Conservation (phyloP, 2,888 invertebrate genomes). For the Onthophagus sagittarius region DNA sequence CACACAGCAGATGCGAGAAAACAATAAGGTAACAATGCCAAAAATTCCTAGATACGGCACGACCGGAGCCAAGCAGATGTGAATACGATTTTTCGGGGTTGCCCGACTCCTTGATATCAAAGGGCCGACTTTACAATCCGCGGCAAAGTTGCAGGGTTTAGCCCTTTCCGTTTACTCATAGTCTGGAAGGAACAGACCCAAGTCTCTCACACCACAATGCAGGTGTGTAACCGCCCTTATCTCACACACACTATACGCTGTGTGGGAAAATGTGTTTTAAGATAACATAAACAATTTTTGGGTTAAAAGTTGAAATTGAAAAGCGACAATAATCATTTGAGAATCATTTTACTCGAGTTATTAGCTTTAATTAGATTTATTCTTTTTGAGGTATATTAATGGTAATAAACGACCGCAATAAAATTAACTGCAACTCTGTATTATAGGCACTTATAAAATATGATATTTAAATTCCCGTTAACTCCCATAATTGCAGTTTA, state of each 20-base stretch:
- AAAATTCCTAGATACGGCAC: conserved; percentile 8
- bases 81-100: conserved; percentile 1
- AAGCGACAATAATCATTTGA: too few species aligned
- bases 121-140: conserved; percentile 1
- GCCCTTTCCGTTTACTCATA: conserved; percentile 6
- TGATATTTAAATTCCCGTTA: neutral
- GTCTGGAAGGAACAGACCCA: conserved; percentile 4
- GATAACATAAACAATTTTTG: neutral
- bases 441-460: neutral
- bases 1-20: conserved; percentile 9
- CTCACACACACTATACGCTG: conserved; percentile 37
- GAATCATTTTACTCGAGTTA: too few species aligned
- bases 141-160: conserved; percentile 3
- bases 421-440: neutral
- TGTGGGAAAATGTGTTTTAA: conserved; percentile 40
- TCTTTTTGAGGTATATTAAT: too few species aligned
- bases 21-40: conserved; percentile 11
- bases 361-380: too few species aligned
- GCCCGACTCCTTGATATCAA: conserved; percentile 10
- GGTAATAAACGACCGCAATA: neutral
- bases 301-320: too few species aligned
- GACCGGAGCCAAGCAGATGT: neutral
- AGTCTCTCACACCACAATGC: conserved; percentile 27
- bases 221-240: conserved; percentile 43
- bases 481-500: neutral